These are phyloP conservation scores for Trogon melanurus DNA, from an alignment of 2,113 vertebrate species.

Conservation along the genomic window DNA sequence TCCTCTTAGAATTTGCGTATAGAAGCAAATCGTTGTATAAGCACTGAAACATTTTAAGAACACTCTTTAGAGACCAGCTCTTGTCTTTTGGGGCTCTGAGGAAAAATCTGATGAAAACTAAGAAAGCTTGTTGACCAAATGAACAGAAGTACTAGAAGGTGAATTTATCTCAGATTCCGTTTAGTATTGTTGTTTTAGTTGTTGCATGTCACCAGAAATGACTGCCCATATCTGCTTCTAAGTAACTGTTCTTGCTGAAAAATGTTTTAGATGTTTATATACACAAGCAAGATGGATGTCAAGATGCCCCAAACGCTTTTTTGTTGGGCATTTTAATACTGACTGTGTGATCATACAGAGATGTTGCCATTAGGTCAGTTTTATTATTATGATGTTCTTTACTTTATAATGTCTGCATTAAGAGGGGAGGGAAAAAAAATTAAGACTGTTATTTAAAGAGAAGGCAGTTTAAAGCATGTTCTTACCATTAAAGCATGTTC, in stretches of 20 bases:
- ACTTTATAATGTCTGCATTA: neutral
- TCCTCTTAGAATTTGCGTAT: neutral
- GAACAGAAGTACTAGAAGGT: neutral
- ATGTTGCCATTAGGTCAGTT: neutral
- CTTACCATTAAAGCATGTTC: neutral
- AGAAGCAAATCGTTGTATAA: neutral
- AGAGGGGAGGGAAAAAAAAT: neutral
- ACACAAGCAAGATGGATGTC: neutral
- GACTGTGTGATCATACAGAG: neutral
- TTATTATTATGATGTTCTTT: neutral
- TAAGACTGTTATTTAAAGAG: neutral
- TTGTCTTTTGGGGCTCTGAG: neutral
- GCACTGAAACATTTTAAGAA: neutral
- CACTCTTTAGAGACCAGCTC: neutral
- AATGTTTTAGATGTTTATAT: neutral
- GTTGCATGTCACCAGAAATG: neutral
- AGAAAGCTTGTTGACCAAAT: neutral
- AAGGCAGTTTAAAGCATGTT: neutral
- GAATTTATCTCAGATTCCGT: neutral
- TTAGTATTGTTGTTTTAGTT: neutral
- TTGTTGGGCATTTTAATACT: neutral
- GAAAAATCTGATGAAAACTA: neutral
- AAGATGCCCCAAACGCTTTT: neutral
- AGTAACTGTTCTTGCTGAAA: neutral
- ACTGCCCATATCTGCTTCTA: neutral